Base-by-base conservation (phyloP, 92 coral and sea anemone genomes). In the Actinernus sp. region DNA sequence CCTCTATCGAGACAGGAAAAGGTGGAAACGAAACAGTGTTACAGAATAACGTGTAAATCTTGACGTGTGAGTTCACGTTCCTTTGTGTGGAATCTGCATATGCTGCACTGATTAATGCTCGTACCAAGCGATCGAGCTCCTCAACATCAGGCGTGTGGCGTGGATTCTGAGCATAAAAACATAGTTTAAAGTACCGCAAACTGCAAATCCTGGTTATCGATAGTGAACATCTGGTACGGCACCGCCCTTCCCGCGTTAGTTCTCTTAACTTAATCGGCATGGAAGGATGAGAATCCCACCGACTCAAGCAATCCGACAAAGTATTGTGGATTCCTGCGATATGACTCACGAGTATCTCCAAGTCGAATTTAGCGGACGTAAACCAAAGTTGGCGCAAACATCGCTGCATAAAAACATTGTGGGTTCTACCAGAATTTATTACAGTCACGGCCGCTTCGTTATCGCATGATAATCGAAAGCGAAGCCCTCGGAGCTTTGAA, bases 371-470 rank as follows among this genome's bases (percentile, higher is more conserved):
- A 37, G 65, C 66, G 5, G 66, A 59, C 18, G 66, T 59, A 26
- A 59, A 37, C 66, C 51, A 59, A 22, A 59, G 66, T 40, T 59
- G 66, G 39, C 66, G 26, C 12, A 59, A 39, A 26, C 66, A 59
- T n/a, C 34, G 66, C 51, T 59, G 50, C 51, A 59, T 39, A 36
- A 58, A 58, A 25, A 16, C 11, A 19, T 58, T 50, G 5, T n/a
- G 51, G 17, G 66, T 39, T 26, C 66, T 34, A 13, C 66, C 49
- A n/a, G n/a, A n/a, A n/a, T n/a, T n/a, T n/a, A n/a, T n/a, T n/a
- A n/a, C n/a, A n/a, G n/a, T n/a, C n/a, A n/a, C n/a, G n/a, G n/a
- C n/a, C n/a, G n/a, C n/a, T n/a, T n/a, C n/a, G n/a, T n/a, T n/a
- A n/a, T n/a, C n/a, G n/a, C n/a, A n/a, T n/a, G n/a, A n/a, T n/a